Evolutionary conservation across 2,113 vertebrate species (phyloP).

Genomic region (Neolamprologus tretocephalus): DNA sequence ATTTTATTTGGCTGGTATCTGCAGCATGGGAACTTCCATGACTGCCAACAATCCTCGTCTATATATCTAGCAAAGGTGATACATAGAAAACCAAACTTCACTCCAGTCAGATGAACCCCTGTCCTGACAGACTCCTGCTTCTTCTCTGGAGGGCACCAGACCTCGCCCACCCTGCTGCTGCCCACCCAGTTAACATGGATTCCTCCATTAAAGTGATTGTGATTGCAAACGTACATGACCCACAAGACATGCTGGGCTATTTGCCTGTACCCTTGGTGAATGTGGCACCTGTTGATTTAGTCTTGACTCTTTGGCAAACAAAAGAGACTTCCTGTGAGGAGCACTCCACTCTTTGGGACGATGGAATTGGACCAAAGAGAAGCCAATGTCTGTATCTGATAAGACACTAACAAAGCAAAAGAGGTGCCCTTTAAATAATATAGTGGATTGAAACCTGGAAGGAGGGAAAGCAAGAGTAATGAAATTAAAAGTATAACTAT

Average conservation of each 20-base stretch:
- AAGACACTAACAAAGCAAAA: conserved; percentile 82
- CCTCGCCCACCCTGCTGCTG: conserved; percentile 65
- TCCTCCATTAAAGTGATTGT: conserved; percentile 53
- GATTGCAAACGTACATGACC: conserved; percentile 46
- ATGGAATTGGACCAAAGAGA: conserved; percentile 84
- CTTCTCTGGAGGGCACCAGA: conserved; percentile 78
- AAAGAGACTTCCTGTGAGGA: conserved; percentile 74
- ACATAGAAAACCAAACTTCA: conserved; percentile 82
- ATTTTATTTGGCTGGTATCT: conserved; percentile 74
- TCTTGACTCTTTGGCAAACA: conserved; percentile 74
- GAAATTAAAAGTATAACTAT: conserved; percentile 77
- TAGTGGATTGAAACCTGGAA: conserved; percentile 53
- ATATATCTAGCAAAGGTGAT: conserved; percentile 81
- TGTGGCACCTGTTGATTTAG: conserved; percentile 74
- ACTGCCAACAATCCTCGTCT: conserved; percentile 76
- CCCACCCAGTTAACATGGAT: conserved; percentile 83
- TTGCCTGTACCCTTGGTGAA: conserved; percentile 63
- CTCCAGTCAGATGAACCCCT: conserved; percentile 78
- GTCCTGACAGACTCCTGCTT: conserved; percentile 58
- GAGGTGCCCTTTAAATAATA: conserved; percentile 74
- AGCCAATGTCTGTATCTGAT: conserved; percentile 80
- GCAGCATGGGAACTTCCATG: conserved; percentile 82
- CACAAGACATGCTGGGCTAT: conserved; percentile 50
- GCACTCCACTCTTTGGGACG: conserved; percentile 76
- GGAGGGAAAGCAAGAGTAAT: conserved; percentile 49